A percentile compares a stretch with the other conserved stretches of the same genome.
Evolutionary conservation across 1,140 invertebrate genomes (phyloP).

Genomic region (Atopsyche davidsoni): DNA sequence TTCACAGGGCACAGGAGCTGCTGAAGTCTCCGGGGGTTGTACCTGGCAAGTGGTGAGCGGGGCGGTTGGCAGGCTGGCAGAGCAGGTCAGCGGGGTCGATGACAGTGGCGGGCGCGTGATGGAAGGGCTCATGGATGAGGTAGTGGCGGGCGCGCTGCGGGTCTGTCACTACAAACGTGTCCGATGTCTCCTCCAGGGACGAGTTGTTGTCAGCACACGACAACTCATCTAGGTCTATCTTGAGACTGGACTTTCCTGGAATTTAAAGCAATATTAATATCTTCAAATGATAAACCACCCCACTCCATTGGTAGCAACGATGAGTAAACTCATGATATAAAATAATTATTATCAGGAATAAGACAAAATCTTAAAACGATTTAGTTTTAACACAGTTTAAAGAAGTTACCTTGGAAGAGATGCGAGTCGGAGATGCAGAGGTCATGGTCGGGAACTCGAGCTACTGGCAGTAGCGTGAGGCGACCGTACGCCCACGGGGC

Average conservation of each 20-base stretch:
- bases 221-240: slow-evolving; percentile 33
- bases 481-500: slow-evolving; percentile 25
- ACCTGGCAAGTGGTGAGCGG: background rate
- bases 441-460: slow-evolving; percentile 25
- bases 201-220: slow-evolving; percentile 38
- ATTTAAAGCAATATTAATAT: slow-evolving; percentile 6
- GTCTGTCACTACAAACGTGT: slow-evolving; percentile 43
- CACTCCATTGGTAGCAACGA: background rate
- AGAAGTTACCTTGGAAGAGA: slow-evolving; percentile 24
- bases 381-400: too few species aligned
- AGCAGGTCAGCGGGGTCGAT: slow-evolving; percentile 36
- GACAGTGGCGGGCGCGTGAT: slow-evolving; percentile 35
- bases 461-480: slow-evolving; percentile 23
- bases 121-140: slow-evolving; percentile 37
- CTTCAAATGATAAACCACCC: background rate
- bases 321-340: too few species aligned
- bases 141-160: slow-evolving; percentile 35
- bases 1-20: too few species aligned
- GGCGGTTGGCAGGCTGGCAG: background rate
- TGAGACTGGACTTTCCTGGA: slow-evolving; percentile 21
- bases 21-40: slow-evolving; percentile 8
- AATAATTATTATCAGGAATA: background rate
- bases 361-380: too few species aligned
- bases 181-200: slow-evolving; percentile 35
- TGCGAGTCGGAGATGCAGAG: slow-evolving; percentile 17